A percentile compares a stretch with the other conserved stretches of the same genome.
These are phyloP conservation scores for Molorchus minor DNA, from an alignment of 2,888 invertebrate genomes.

Conservation along the genomic window DNA sequence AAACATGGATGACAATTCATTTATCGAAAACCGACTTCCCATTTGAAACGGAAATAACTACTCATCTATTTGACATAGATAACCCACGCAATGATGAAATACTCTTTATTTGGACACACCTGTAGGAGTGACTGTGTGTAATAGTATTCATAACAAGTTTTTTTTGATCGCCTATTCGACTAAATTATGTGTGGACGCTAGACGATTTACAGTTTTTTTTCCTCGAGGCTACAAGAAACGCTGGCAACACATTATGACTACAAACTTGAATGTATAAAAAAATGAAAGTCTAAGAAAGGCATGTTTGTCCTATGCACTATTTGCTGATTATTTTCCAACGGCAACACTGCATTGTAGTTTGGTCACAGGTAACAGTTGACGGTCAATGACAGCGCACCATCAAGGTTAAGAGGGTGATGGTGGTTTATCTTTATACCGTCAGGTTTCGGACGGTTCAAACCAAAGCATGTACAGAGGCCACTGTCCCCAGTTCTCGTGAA, in stretches of 20 bases:
- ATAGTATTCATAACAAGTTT: neutral
- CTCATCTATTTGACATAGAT: neutral
- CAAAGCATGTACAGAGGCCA: constrained; percentile 13
- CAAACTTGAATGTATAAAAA: no score
- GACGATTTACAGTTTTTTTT: neutral
- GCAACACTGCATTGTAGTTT: constrained; percentile 19
- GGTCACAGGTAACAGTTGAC: constrained; percentile 17
- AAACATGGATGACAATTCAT: no score
- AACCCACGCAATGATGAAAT: neutral
- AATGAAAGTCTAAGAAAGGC: no score
- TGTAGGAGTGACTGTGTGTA: neutral
- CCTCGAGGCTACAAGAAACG: neutral
- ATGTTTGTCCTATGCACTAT: no score
- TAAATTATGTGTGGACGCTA: neutral
- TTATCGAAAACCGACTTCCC: constrained; percentile 5
- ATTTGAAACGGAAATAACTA: neutral
- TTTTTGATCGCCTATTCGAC: neutral
- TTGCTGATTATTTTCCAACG: constrained; percentile 7
- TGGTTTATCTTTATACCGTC: constrained; percentile 23
- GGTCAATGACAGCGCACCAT: constrained; percentile 38
- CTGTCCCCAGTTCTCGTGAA: constrained; percentile 15
- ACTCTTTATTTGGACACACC: constrained; percentile 1
- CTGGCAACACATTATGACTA: no score
- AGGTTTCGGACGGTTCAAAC: constrained; percentile 18
- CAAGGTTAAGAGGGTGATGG: constrained; percentile 33